A percentile compares a stretch with the other conserved stretches of the same genome.
phyloP scores from a whole-genome alignment of 2,888 invertebrate genomes.

The Leptura quadrifasciata region DNA sequence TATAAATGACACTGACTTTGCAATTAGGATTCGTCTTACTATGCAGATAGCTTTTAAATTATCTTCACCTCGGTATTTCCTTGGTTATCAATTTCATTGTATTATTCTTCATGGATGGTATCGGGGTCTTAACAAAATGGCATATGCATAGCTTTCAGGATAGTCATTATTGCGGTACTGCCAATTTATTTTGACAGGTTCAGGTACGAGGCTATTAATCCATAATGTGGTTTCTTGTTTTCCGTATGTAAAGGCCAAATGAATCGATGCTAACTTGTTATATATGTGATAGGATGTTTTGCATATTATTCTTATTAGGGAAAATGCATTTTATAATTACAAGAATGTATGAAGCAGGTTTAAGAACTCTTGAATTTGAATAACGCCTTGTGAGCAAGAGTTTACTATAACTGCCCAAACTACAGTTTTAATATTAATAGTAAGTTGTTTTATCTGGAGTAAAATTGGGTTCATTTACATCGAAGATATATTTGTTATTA shows the following conservation, averaged over 20 bases:
- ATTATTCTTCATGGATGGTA: background rate
- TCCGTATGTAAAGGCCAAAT: background rate
- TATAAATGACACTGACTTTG: background rate
- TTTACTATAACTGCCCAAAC: too few species aligned
- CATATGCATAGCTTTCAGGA: slow-evolving; percentile 1
- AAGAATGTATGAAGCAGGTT: too few species aligned
- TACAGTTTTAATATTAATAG: too few species aligned
- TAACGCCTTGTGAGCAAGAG: too few species aligned
- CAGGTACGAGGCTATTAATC: background rate
- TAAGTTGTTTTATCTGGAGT: too few species aligned
- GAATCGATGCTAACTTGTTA: background rate
- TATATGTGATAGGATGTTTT: too few species aligned
- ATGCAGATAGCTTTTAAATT: background rate
- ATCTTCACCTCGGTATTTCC: background rate
- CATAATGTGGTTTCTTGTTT: background rate
- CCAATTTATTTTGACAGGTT: slow-evolving; percentile 12
- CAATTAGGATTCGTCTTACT: background rate
- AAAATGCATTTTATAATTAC: too few species aligned
- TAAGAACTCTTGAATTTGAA: too few species aligned
- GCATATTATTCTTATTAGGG: too few species aligned
- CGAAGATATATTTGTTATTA: too few species aligned
- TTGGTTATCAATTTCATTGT: background rate
- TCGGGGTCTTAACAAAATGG: slow-evolving; percentile 6
- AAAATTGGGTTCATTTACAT: too few species aligned
- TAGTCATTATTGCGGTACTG: slow-evolving; percentile 11